Evolutionary conservation across 2,113 vertebrate genomes (phyloP).

Genomic region (Pelecanoides urinatrix): DNA sequence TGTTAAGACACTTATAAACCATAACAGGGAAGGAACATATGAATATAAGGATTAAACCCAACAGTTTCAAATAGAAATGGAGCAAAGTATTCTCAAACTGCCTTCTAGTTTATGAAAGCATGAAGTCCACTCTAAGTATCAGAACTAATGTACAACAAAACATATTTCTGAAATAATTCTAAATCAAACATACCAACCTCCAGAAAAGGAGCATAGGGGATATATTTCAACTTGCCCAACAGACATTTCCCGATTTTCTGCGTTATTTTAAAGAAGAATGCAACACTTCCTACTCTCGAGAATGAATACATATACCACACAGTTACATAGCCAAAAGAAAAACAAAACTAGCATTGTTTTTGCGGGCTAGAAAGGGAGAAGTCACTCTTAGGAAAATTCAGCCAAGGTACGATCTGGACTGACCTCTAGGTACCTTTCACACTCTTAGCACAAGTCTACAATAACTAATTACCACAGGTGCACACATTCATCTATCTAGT

Average conservation of each 20-base stretch:
- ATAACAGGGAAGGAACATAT: neutral
- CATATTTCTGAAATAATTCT: neutral
- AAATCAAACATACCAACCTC: neutral
- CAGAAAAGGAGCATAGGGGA: neutral
- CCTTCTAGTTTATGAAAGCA: neutral
- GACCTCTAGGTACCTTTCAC: neutral
- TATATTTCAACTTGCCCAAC: neutral
- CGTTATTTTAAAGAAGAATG: neutral
- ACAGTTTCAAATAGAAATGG: neutral
- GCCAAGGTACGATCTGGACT: accelerated
- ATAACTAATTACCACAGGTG: neutral
- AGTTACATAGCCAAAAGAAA: neutral
- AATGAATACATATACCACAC: neutral
- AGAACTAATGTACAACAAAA: neutral
- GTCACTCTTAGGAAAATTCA: neutral
- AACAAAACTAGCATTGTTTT: neutral
- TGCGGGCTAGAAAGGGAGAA: neutral
- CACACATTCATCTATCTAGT: neutral
- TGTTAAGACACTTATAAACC: neutral
- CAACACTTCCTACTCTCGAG: neutral
- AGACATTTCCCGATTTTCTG: neutral
- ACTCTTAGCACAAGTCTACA: neutral
- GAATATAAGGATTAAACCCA: neutral
- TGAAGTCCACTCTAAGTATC: neutral
- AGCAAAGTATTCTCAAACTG: neutral